Evolutionary conservation across 2,113 vertebrate species (phyloP), one percentile per base, ranked within the genome.

Genomic region (Lanius collurio): DNA sequence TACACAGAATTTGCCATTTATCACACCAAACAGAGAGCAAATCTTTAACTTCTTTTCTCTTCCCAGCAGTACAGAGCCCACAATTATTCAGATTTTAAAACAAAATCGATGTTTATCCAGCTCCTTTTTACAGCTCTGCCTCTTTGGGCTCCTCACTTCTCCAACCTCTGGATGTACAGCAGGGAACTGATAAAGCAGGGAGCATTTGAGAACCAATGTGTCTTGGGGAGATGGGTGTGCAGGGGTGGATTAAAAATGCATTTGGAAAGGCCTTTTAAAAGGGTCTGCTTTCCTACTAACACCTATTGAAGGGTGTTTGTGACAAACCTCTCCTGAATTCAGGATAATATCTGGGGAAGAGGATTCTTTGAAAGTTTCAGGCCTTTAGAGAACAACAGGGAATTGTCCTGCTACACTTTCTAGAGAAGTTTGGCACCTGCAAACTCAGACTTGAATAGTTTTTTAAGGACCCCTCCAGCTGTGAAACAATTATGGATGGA

Each of bases 1-100:
- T 97, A 95, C 97, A 97, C 28, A 94, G 97, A 95, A 96, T 3
- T 37, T 97, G 97, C 96, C 97, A 97, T 97, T 97, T 97, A 97
- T 97, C 96, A 96, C 92, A 91, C 91, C 79, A 92, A 96, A 93
- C 94, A 97, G 93, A 97, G 86, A 96, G 76, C 94, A 96, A 94
- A 92, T 90, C 90, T 95, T 93, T 94, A 95, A 91, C 83, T 94
- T 57, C 90, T 94, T 94, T 95, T 84, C 91, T 83, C 94, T 94
- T 89, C 79, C 89, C 90, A 90, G 63, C 74, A 95, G 88, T 73
- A 76, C 73, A 90, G 79, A 85, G 44, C 52, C 59, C 93, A 91
- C 78, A 94, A 92, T 94, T 94, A 94, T 96, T 95, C 93, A 91
- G 86, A 95, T 95, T 95, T 92, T 91, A 87, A 93, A 93, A 82